Evolutionary conservation across 1,140 invertebrate species (phyloP).

Genomic region (Venustaconcha ellipsiformis): DNA sequence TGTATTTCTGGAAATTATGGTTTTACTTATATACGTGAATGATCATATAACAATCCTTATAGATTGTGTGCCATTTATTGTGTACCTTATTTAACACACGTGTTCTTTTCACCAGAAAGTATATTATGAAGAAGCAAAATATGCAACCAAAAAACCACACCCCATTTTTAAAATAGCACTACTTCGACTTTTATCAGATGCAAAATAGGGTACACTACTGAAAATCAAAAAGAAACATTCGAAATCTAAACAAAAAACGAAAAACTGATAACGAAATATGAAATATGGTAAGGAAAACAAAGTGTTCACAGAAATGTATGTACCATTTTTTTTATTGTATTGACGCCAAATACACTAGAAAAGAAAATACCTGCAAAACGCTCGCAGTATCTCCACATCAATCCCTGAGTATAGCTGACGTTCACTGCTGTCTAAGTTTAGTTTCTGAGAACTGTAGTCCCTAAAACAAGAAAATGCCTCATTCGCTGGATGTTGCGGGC

Average conservation of each 20-base stretch:
- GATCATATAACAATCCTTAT: no score
- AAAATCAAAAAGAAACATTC: not conserved
- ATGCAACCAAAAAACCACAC: no score
- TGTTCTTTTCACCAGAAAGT: no score
- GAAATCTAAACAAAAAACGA: not conserved
- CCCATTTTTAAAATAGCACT: no score
- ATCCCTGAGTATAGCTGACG: slow-evolving; percentile 18
- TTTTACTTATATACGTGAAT: no score
- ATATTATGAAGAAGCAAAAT: no score
- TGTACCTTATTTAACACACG: no score
- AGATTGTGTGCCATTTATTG: no score
- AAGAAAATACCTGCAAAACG: slow-evolving; percentile 19
- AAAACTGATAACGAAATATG: not conserved
- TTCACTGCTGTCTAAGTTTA: slow-evolving; percentile 14
- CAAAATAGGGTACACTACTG: not conserved
- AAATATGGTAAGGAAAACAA: not conserved
- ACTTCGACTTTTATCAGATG: no score
- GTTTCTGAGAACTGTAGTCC: slow-evolving; percentile 11
- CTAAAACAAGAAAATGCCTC: slow-evolving; percentile 8
- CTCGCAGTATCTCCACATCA: slow-evolving; percentile 25
- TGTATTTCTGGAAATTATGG: no score
- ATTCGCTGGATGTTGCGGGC: no score
- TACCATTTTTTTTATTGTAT: not conserved
- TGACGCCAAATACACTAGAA: not conserved
- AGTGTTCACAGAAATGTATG: not conserved